These are phyloP conservation scores for Diplosoma virens DNA, from an alignment of 23 tunicate genomes.

Conservation along the genomic window DNA sequence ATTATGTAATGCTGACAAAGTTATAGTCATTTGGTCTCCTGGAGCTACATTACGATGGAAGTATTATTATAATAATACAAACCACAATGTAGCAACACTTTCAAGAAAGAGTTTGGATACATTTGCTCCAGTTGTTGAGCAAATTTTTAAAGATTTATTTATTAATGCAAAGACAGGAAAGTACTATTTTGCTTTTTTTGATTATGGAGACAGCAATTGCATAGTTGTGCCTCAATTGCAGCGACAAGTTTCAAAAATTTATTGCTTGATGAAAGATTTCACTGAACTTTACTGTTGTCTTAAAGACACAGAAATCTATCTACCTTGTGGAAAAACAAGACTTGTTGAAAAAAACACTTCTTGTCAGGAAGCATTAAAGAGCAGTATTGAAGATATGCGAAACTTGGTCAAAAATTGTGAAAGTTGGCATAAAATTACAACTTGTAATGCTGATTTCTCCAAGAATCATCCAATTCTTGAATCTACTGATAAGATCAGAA, in stretches of 20 bases:
- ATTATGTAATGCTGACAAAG: slow-evolving; percentile 23
- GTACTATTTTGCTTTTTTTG: slow-evolving; percentile 25
- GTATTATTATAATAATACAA: not conserved
- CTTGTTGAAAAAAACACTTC: not conserved
- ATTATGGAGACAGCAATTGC: not conserved
- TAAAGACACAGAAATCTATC: not conserved
- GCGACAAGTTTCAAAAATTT: not conserved
- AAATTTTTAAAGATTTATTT: slow-evolving; percentile 16
- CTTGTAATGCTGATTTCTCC: not conserved
- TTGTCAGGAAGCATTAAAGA: not conserved
- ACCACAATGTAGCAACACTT: not conserved
- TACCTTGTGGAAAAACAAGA: not conserved
- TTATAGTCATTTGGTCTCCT: slow-evolving; percentile 36
- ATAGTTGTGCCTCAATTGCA: not conserved
- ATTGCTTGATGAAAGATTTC: slow-evolving; percentile 2
- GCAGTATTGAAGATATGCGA: not conserved
- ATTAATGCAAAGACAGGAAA: not conserved
- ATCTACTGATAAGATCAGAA: not conserved
- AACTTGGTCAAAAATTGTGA: not conserved
- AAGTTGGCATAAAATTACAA: not conserved
- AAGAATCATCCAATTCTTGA: not conserved
- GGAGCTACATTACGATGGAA: slow-evolving; percentile 37
- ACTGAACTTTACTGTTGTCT: not conserved
- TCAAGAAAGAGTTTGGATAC: not conserved
- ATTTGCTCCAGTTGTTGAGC: slow-evolving; percentile 19